phyloP scores from a whole-genome alignment of 1,140 invertebrate genomes.

The Cataglyphis hispanica region DNA sequence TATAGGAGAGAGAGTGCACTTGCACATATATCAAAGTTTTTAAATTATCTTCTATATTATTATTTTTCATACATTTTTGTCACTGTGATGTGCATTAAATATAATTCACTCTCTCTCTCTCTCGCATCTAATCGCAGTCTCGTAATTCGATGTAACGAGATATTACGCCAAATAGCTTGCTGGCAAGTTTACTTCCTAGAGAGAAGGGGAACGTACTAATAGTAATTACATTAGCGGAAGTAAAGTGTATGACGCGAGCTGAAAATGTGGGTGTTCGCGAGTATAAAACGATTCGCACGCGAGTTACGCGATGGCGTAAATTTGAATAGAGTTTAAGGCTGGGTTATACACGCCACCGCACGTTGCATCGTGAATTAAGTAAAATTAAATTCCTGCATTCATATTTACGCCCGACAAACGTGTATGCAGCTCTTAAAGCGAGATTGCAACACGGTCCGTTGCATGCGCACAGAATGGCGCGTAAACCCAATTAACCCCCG shows the following conservation, averaged over 20 bases:
- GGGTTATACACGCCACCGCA: slow-evolving; percentile 34
- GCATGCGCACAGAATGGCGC: background rate
- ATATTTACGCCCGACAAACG: slow-evolving; percentile 15
- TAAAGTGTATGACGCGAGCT: background rate
- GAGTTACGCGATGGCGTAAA: slow-evolving; percentile 44
- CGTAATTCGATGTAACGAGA: slow-evolving; percentile 34
- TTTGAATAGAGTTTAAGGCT: slow-evolving; percentile 40
- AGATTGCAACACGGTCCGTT: slow-evolving; percentile 3
- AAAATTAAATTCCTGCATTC: slow-evolving; percentile 58
- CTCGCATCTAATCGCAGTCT: slow-evolving; percentile 9
- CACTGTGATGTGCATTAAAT: background rate
- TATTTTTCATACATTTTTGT: too few relatives aligned
- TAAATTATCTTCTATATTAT: background rate
- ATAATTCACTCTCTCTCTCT: slow-evolving; percentile 30
- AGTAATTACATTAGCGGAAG: slow-evolving; percentile 24
- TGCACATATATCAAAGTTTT: background rate
- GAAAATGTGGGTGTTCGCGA: slow-evolving; percentile 14
- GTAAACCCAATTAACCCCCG: slow-evolving; percentile 40
- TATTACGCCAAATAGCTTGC: slow-evolving; percentile 38
- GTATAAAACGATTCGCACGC: slow-evolving; percentile 7
- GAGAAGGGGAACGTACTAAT: background rate
- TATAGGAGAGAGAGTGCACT: too few relatives aligned
- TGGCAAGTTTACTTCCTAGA: slow-evolving; percentile 16
- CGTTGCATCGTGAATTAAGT: slow-evolving; percentile 61
- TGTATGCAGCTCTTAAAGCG: slow-evolving; percentile 33